These are phyloP conservation scores for Tiliacea aurago DNA, from an alignment of 2,888 invertebrate species.

Conservation along the genomic window DNA sequence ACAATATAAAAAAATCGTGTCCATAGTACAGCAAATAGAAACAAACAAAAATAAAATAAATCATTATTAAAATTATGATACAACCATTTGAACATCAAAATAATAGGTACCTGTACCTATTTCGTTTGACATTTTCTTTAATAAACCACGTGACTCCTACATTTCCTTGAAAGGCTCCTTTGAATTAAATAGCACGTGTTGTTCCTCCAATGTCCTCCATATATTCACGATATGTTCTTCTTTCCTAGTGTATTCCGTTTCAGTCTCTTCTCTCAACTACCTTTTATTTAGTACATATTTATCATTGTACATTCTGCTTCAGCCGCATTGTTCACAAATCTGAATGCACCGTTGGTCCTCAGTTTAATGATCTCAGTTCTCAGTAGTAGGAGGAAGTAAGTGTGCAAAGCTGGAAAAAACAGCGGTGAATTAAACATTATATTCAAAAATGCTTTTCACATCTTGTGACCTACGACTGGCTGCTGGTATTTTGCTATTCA, in stretches of 20 bases:
- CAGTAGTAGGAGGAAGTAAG: conserved; percentile 19
- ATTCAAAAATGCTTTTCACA: neutral
- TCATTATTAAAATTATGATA: too few species aligned
- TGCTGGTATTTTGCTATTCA: too few species aligned
- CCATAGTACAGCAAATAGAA: too few species aligned
- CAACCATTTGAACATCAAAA: neutral
- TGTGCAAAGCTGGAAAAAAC: conserved; percentile 5
- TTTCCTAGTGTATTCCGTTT: neutral
- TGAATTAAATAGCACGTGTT: neutral
- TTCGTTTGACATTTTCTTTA: neutral
- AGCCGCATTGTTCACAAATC: conserved; percentile 14
- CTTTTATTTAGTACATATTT: neutral
- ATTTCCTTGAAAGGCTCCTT: neutral
- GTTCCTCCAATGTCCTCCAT: neutral
- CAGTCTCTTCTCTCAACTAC: neutral
- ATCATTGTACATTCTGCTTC: conserved; percentile 29
- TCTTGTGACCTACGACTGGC: too few species aligned
- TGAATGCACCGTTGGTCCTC: neutral
- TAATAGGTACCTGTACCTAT: neutral
- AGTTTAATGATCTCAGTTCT: conserved; percentile 24
- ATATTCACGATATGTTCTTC: neutral
- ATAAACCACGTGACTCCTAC: neutral
- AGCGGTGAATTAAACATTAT: neutral
- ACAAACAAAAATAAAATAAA: too few species aligned
- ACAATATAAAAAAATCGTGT: too few species aligned